Evolutionary conservation across 2,113 vertebrate genomes (phyloP).

Genomic region (Lontra canadensis): DNA sequence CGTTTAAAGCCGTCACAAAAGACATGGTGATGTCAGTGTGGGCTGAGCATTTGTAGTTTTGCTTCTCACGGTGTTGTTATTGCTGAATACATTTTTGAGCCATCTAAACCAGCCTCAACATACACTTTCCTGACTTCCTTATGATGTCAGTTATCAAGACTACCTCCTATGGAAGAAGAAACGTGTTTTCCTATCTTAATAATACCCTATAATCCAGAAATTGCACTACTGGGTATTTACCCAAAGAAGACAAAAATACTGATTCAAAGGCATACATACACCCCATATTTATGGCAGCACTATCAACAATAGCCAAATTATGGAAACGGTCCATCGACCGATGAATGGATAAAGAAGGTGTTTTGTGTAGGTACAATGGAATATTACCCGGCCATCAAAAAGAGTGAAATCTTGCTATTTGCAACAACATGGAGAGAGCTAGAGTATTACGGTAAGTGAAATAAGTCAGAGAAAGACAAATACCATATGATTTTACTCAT

Average conservation of each 20-base stretch:
- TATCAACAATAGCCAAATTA: background rate
- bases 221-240: background rate
- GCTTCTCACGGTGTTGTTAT: rapidly evolving
- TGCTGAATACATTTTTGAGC: background rate
- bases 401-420: background rate
- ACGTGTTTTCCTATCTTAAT: background rate
- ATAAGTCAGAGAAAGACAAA: background rate
- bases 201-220: background rate
- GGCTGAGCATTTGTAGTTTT: background rate
- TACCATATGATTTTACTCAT: background rate
- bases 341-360: background rate
- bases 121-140: background rate
- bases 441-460: background rate
- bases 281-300: background rate
- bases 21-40: rapidly evolving
- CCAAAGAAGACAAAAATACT: background rate
- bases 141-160: background rate
- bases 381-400: background rate
- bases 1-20: background rate
- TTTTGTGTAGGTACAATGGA: background rate
- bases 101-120: background rate
- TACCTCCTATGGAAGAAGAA: background rate
- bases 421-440: background rate
- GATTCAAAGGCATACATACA: background rate
- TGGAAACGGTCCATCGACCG: background rate